phyloP scores from a whole-genome alignment of 2,113 vertebrate species.

The Numenius arquata region DNA sequence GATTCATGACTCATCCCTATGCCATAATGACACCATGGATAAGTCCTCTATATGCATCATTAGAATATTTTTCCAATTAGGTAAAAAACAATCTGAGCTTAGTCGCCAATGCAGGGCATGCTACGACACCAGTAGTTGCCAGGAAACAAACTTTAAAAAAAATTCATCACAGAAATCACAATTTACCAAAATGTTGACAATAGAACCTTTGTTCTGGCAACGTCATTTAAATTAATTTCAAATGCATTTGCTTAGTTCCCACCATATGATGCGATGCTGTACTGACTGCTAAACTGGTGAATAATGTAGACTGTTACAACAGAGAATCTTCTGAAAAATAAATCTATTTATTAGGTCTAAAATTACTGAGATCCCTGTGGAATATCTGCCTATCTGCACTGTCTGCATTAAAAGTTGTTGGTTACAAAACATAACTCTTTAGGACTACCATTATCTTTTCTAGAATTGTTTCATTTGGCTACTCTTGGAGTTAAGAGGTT shows the following conservation, averaged over 20 bases:
- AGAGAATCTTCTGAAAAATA: neutral
- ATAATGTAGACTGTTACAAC: neutral
- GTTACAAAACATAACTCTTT: neutral
- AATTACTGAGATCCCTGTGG: neutral
- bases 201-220: neutral
- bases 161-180: neutral
- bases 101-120: neutral
- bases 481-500: neutral
- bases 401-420: neutral
- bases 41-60: neutral
- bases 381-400: neutral
- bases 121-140: neutral
- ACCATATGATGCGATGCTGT: neutral
- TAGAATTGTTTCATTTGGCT: neutral
- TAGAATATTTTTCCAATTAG: neutral
- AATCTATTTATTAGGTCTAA: neutral
- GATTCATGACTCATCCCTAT: neutral
- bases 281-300: neutral
- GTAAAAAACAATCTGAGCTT: neutral
- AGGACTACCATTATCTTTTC: neutral
- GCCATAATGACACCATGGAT: neutral
- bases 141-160: neutral
- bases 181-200: neutral
- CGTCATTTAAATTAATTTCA: neutral
- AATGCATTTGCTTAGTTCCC: neutral